Base-by-base conservation (phyloP, 2,888 invertebrate species). In the Caenorhabditis virilis region DNA sequence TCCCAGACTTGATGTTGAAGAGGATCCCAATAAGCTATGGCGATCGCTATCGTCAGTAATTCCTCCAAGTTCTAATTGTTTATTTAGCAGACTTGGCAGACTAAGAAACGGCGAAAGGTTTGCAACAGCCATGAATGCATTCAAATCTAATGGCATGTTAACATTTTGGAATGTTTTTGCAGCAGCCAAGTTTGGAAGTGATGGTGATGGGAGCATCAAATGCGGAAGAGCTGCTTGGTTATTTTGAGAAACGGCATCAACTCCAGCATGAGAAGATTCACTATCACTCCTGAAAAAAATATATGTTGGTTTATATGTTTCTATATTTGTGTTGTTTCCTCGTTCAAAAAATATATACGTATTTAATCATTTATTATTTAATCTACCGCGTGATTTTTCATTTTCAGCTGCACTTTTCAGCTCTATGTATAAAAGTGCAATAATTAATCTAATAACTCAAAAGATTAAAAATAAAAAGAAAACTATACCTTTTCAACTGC, bases 81-180 rank as follows among this genome's bases (percentile, higher is more conserved):
- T 70, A 47, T 76, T 79, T 47, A 82, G 55, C 42, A 82, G 53
- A 47, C 78, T 79, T 1, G 80, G 80, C 55, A 82, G 72, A 25
- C 81, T 80, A 20, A 82, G 73, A 62, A 82, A 81, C 20, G 77
- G 74, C 15, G 74, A 65, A 45, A 74, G 63, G 22, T 67, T 65
- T 9, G 69, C 61, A 7, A 74, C 74, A 13, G 77, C 69, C 73
- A 80, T 62, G 45, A 79, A 59, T 20, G 69, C 69, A 33, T 60
- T 57, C 70, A 77, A 63, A 65, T 74, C 74, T 54, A 50, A 27
- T 39, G 63, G 57, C 13, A 65, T 18, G 18, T 52, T 59, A 13
- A 59, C 43, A 25, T 46, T 46, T 0, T 43, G 47, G 23, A 59
- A 52, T 1, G 58, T 53, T 35, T 49, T 45, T 18, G 63, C 63